Conservation (phyloP, 1,140 invertebrate genomes). For the Calosoma granatense region DNA sequence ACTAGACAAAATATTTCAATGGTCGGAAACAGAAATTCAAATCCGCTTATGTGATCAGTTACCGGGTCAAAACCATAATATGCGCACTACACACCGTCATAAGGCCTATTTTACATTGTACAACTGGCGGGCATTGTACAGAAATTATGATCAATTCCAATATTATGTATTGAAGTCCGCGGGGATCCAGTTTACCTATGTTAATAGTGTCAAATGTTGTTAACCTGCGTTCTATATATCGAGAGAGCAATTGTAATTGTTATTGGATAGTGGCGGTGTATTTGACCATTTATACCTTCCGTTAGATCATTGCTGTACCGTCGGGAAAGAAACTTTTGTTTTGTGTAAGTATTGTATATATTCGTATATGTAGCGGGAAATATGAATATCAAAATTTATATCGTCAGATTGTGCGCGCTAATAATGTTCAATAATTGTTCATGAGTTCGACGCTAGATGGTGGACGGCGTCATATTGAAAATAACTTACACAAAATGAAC, state of each 20-base stretch:
- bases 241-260: too few species aligned
- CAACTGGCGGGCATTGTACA: neutral
- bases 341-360: too few species aligned
- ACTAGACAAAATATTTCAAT: neutral
- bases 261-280: too few species aligned
- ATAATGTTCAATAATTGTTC: neutral
- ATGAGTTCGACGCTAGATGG: neutral
- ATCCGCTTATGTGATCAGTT: neutral
- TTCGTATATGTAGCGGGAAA: neutral
- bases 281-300: too few species aligned
- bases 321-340: too few species aligned
- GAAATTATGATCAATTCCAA: neutral
- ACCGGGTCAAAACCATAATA: neutral
- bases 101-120: neutral
- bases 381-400: constrained; percentile 7
- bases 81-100: neutral
- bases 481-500: too few species aligned
- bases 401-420: constrained; percentile 6
- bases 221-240: too few species aligned
- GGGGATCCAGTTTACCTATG: neutral
- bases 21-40: neutral
- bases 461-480: neutral
- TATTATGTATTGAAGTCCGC: neutral
- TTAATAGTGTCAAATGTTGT: neutral
- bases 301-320: too few species aligned